These are phyloP conservation scores for Ellobius talpinus DNA, from an alignment of 2,113 vertebrate genomes.

Conservation along the genomic window DNA sequence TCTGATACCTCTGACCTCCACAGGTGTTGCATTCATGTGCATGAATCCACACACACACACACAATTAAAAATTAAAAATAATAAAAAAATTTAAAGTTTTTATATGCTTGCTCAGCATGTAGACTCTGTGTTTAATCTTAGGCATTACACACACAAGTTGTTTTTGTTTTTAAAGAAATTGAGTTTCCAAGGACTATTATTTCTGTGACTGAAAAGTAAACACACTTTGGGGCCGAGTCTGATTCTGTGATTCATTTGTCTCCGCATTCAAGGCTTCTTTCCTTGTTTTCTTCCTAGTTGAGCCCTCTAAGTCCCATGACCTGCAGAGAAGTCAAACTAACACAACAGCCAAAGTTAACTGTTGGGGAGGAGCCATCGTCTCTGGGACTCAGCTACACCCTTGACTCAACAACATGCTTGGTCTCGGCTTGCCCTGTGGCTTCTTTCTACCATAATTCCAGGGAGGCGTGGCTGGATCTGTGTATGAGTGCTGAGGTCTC, in stretches of 20 bases:
- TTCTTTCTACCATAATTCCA: neutral
- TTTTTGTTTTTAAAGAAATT: neutral
- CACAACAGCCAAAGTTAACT: neutral
- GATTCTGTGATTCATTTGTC: neutral
- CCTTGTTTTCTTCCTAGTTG: neutral
- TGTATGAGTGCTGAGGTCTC: neutral
- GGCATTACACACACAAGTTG: neutral
- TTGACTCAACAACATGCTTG: neutral
- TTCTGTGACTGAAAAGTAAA: neutral
- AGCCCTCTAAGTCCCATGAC: neutral
- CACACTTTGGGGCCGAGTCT: neutral
- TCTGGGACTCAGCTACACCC: neutral
- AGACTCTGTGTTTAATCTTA: neutral
- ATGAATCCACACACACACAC: neutral
- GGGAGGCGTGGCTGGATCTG: no score
- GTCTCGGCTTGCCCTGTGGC: neutral
- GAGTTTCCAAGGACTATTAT: neutral
- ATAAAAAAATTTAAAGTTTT: neutral
- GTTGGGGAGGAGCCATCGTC: neutral
- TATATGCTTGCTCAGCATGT: neutral
- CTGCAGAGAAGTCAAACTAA: neutral
- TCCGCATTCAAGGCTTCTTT: neutral
- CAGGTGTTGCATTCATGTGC: rapidly evolving
- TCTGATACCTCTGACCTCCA: neutral
- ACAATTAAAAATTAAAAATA: neutral